Evolutionary conservation across 2,113 vertebrate species (phyloP).

Genomic region (Eurystomus gularis): DNA sequence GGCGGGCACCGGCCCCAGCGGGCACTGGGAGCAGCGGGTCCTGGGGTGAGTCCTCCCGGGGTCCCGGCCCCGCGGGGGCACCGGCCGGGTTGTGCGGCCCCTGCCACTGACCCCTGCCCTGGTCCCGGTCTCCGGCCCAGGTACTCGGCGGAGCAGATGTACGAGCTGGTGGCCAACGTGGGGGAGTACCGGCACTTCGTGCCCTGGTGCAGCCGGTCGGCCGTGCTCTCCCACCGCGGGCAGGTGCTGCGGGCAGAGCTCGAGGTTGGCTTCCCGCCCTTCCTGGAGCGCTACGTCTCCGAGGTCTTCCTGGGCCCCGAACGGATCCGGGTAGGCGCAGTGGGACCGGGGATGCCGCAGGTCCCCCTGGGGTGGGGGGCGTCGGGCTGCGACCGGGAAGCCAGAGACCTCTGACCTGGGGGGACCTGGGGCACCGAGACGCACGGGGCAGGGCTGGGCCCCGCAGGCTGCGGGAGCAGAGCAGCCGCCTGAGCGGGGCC

Average conservation of each 20-base stretch:
- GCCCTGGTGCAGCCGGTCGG: slow-evolving; percentile 81
- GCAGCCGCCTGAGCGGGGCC: not conserved
- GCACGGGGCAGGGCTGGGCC: too few species aligned
- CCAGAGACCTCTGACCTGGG: not conserved
- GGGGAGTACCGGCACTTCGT: slow-evolving; percentile 78
- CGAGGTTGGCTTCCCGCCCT: slow-evolving; percentile 79
- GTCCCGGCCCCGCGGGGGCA: not conserved
- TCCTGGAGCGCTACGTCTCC: slow-evolving; percentile 76
- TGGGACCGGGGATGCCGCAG: fast-evolving
- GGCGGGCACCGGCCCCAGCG: slow-evolving; percentile 59
- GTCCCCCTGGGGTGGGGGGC: not conserved
- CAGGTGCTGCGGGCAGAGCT: slow-evolving; percentile 59
- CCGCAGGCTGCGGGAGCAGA: too few species aligned
- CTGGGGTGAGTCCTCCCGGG: slow-evolving; percentile 39
- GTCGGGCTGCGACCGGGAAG: not conserved
- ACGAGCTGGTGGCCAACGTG: slow-evolving; percentile 72
- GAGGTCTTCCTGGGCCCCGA: slow-evolving; percentile 74
- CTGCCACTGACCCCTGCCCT: not conserved
- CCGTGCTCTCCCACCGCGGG: slow-evolving; percentile 29
- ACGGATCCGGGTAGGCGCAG: slow-evolving; percentile 70
- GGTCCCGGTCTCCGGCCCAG: not conserved
- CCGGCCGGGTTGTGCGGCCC: not conserved
- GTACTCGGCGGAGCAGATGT: slow-evolving; percentile 78
- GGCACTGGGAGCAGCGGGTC: slow-evolving; percentile 71
- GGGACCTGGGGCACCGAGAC: too few species aligned